These are phyloP conservation scores for Rhinoraja longicauda DNA, from an alignment of 2,797 vertebrate species.

Conservation along the genomic window DNA sequence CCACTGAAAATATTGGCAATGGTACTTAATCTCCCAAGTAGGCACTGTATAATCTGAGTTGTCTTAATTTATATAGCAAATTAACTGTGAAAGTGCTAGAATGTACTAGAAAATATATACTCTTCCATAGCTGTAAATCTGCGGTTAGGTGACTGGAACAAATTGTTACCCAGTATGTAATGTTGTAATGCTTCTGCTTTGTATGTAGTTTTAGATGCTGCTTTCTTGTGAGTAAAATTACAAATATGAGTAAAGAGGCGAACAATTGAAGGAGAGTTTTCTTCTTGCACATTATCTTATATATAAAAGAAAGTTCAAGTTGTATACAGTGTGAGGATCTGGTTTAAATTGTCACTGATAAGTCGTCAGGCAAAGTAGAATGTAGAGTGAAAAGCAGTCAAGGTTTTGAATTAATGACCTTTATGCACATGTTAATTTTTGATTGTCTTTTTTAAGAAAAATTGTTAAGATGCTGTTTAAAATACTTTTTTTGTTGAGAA, in stretches of 20 bases:
- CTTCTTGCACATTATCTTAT: constrained; percentile 28
- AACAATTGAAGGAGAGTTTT: not conserved
- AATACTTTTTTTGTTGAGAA: constrained; percentile 67
- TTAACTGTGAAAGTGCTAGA: constrained; percentile 38
- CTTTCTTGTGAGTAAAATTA: constrained; percentile 35
- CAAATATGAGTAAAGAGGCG: constrained; percentile 23
- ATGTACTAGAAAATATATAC: constrained; percentile 34
- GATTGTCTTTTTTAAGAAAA: constrained; percentile 70
- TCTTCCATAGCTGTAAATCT: constrained; percentile 36
- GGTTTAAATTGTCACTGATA: constrained; percentile 30
- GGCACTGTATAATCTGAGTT: constrained; percentile 30
- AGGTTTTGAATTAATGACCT: constrained; percentile 40
- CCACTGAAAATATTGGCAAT: constrained; percentile 30
- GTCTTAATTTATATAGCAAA: constrained; percentile 25
- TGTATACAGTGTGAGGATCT: constrained; percentile 30
- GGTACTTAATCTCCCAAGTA: constrained; percentile 5
- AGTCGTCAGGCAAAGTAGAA: constrained; percentile 36
- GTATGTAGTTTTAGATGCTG: constrained; percentile 37
- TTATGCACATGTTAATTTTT: constrained; percentile 80
- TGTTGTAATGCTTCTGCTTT: constrained; percentile 32
- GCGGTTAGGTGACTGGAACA: constrained; percentile 18
- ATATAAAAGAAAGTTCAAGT: constrained; percentile 11
- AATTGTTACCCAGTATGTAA: constrained; percentile 12
- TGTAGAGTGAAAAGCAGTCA: constrained; percentile 25
- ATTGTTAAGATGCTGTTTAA: constrained; percentile 81